Evolutionary conservation across 2,888 invertebrate species (phyloP).

Genomic region (Microdon myrmicae): DNA sequence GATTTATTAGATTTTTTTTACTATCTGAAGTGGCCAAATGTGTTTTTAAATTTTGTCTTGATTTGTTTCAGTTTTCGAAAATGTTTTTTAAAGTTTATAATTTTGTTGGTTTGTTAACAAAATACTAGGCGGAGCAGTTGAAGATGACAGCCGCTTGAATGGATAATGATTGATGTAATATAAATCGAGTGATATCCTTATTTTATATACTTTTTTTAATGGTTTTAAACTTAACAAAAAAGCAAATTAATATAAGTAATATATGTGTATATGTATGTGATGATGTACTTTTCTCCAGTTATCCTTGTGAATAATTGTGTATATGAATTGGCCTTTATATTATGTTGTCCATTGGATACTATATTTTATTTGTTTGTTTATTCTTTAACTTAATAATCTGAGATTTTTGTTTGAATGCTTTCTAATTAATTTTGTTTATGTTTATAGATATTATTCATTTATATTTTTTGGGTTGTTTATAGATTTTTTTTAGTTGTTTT

Average conservation of each 20-base stretch:
- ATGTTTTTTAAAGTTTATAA: too few relatives aligned
- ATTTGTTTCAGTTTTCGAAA: too few relatives aligned
- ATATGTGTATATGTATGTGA: slow-evolving; percentile 34
- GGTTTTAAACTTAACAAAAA: slow-evolving; percentile 21
- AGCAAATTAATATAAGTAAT: slow-evolving; percentile 24
- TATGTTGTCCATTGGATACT: slow-evolving; percentile 29
- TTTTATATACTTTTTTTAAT: slow-evolving; percentile 25
- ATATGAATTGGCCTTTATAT: slow-evolving; percentile 35
- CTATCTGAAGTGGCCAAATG: too few relatives aligned
- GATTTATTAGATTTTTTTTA: slow-evolving; percentile 13
- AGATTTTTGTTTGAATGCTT: slow-evolving; percentile 37
- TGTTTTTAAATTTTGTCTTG: too few relatives aligned
- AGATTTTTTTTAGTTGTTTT: slow-evolving; percentile 53
- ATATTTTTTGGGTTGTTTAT: slow-evolving; percentile 41
- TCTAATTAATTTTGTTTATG: slow-evolving; percentile 33
- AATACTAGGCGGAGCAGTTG: slow-evolving; percentile 31
- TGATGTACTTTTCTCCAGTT: slow-evolving; percentile 35
- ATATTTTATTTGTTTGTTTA: slow-evolving; percentile 28
- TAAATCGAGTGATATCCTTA: slow-evolving; percentile 32
- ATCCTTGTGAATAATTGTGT: slow-evolving; percentile 35
- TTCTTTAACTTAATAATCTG: slow-evolving; percentile 40
- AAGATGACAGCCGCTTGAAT: slow-evolving; percentile 27
- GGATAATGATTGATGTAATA: too few relatives aligned
- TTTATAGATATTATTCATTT: slow-evolving; percentile 48
- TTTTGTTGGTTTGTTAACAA: slow-evolving; percentile 9